phyloP scores from a whole-genome alignment of 2,113 vertebrate genomes.

The Mormoops blainvillei region DNA sequence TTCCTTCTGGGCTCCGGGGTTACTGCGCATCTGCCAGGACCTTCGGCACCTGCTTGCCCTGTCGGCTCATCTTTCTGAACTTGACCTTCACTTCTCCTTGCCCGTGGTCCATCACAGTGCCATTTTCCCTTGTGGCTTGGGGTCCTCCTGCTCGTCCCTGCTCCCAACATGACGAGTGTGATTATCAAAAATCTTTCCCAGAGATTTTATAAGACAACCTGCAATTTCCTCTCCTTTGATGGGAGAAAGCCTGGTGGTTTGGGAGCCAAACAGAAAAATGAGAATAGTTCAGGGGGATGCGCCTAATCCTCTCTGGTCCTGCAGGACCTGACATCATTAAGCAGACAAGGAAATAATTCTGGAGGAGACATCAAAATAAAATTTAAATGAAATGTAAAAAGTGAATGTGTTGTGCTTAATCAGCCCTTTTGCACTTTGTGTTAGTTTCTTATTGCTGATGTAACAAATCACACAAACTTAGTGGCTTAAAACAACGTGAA shows the following conservation, averaged over 20 bases:
- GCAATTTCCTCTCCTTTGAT: conserved; percentile 45
- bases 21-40: background rate
- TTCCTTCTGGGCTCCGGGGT: background rate
- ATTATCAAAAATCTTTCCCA: conserved; percentile 59
- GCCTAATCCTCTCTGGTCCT: conserved; percentile 1
- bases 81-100: conserved; percentile 53
- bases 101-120: background rate
- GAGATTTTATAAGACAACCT: conserved; percentile 61
- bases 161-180: conserved; percentile 60
- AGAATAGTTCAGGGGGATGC: background rate
- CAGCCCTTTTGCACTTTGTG: background rate
- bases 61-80: background rate
- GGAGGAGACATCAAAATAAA: background rate
- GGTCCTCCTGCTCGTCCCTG: background rate
- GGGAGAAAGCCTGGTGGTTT: conserved; percentile 29
- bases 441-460: conserved; percentile 1
- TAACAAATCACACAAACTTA: background rate
- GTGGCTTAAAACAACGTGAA: background rate
- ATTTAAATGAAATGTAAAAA: background rate
- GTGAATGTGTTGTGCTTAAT: background rate
- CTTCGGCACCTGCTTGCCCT: background rate
- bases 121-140: background rate
- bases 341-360: conserved; percentile 45
- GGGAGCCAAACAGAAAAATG: conserved; percentile 10
- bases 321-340: conserved; percentile 26